A percentile compares a stretch with the other conserved stretches of the same genome.
phyloP scores from a whole-genome alignment of 2,888 invertebrate species.

The Clunio marinus region DNA sequence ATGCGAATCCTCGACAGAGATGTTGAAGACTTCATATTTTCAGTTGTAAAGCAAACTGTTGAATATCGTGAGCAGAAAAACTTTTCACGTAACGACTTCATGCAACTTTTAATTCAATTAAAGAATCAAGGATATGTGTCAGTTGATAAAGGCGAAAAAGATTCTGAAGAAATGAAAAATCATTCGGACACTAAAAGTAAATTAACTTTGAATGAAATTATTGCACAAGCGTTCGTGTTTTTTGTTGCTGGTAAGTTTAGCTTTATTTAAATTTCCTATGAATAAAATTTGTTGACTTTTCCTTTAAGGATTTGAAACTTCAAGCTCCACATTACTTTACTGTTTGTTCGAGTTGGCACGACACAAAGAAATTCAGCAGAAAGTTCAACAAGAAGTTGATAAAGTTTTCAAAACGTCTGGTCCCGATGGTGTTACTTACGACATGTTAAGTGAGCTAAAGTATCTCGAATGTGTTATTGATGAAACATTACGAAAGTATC shows the following conservation, averaged over 20 bases:
- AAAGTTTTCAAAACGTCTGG: slow-evolving; percentile 39
- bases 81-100: slow-evolving; percentile 50
- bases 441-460: slow-evolving; percentile 50
- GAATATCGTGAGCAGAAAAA: slow-evolving; percentile 50
- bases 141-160: slow-evolving; percentile 41
- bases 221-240: slow-evolving; percentile 50
- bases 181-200: not conserved
- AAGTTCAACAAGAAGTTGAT: slow-evolving; percentile 48
- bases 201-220: slow-evolving; percentile 40
- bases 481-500: slow-evolving; percentile 49
- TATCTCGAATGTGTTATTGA: slow-evolving; percentile 51
- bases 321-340: slow-evolving; percentile 49
- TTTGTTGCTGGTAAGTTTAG: slow-evolving; percentile 49
- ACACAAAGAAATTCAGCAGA: slow-evolving; percentile 48
- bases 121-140: slow-evolving; percentile 49
- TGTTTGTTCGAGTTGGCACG: slow-evolving; percentile 51
- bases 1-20: slow-evolving; percentile 41
- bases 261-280: not conserved
- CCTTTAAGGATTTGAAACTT: slow-evolving; percentile 46
- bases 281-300: not conserved
- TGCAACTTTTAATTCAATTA: slow-evolving; percentile 52
- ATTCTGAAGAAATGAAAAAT: not conserved
- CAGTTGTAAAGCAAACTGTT: slow-evolving; percentile 50
- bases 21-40: slow-evolving; percentile 46
- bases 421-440: slow-evolving; percentile 48